Percentiles rank a stretch among this genome's conserved stretches.
phyloP scores from a whole-genome alignment of 1,140 invertebrate species.

The Drosophila biarmipes region DNA sequence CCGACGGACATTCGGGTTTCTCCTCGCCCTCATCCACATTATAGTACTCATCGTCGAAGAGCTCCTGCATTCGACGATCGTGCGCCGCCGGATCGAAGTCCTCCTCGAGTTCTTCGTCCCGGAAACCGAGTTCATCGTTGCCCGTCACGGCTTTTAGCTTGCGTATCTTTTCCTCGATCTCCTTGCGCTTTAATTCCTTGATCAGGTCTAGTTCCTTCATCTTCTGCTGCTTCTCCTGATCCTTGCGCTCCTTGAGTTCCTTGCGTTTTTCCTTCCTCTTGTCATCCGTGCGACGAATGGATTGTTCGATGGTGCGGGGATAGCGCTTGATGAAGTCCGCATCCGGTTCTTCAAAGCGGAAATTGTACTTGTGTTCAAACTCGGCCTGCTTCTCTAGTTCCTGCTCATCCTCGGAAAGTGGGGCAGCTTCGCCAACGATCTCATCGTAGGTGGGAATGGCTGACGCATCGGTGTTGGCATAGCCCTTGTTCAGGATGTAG shows the following conservation, averaged over 20 bases:
- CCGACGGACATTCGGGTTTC: conserved; percentile 91
- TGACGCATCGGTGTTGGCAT: conserved; percentile 86
- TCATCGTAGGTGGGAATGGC: conserved; percentile 89
- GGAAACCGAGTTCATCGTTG: conserved; percentile 88
- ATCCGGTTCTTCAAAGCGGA: conserved; percentile 98
- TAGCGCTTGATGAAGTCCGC: conserved; percentile 96
- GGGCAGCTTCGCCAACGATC: conserved; percentile 88
- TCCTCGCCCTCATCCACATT: conserved; percentile 88
- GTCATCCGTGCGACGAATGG: conserved; percentile 92
- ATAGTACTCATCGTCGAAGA: conserved; percentile 96
- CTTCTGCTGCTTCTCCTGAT: conserved; percentile 92
- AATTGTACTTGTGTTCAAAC: conserved; percentile 98
- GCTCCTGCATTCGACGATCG: conserved; percentile 93
- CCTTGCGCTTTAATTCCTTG: conserved; percentile 94
- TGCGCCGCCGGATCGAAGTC: conserved; percentile 97
- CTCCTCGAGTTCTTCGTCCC: conserved; percentile 90
- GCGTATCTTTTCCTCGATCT: conserved; percentile 95
- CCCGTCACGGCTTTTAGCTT: conserved; percentile 96
- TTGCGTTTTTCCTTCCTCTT: conserved; percentile 91
- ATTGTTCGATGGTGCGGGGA: conserved; percentile 94
- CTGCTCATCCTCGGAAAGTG: conserved; percentile 92
- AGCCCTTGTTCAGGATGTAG: conserved; percentile 95
- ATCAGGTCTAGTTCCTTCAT: conserved; percentile 94
- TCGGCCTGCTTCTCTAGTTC: conserved; percentile 92
- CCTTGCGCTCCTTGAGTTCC: conserved; percentile 91